A percentile compares a stretch with the other conserved stretches of the same genome.
phyloP scores from a whole-genome alignment of 1,140 invertebrate genomes.

The Conus betulinus region DNA sequence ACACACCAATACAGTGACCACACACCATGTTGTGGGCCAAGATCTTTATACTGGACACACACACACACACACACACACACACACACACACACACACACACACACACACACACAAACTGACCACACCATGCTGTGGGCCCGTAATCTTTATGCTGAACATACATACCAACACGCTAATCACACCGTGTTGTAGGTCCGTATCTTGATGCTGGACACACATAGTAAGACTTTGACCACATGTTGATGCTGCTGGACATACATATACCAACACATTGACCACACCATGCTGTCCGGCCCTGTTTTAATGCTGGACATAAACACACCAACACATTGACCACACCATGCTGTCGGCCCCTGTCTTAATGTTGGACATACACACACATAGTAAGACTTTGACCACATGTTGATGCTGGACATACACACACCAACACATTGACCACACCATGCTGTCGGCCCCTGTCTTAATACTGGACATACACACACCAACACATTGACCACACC shows the following conservation, averaged over 20 bases:
- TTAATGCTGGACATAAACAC: no score
- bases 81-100: slow-evolving; percentile 36
- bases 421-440: no score
- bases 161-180: not conserved
- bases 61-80: slow-evolving; percentile 26
- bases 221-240: not conserved
- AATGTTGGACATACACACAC: no score
- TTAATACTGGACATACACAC: no score
- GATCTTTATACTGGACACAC: slow-evolving; percentile 19
- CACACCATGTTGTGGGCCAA: slow-evolving; percentile 49
- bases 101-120: slow-evolving; percentile 38
- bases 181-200: no score
- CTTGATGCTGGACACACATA: not conserved
- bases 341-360: no score
- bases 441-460: no score
- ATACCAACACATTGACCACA: not conserved
- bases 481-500: no score
- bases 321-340: not conserved
- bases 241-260: not conserved
- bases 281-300: not conserved
- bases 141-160: slow-evolving; percentile 26
- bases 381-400: no score
- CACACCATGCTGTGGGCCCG: slow-evolving; percentile 50
- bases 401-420: no score
- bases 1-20: slow-evolving; percentile 44